Conservation (phyloP, 2,888 invertebrate genomes). For the Trachelus tabidus region DNA sequence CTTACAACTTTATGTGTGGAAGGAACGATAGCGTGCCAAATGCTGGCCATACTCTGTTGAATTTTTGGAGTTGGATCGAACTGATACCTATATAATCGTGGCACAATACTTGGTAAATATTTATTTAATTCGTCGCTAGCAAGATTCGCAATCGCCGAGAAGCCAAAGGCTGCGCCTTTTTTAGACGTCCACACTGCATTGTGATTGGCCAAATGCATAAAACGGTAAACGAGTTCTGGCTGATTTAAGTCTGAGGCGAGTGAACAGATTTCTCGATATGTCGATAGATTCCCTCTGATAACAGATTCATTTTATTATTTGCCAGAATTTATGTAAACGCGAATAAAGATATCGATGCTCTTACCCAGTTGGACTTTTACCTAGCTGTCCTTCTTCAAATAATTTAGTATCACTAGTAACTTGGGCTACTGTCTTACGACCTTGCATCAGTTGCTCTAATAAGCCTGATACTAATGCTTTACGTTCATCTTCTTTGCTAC, state of each 20-base stretch:
- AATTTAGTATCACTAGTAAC: constrained; percentile 86
- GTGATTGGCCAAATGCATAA: constrained; percentile 95
- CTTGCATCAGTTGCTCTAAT: constrained; percentile 85
- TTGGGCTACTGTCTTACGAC: constrained; percentile 78
- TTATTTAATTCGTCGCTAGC: constrained; percentile 86
- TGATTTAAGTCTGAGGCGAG: constrained; percentile 94
- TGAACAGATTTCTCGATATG: constrained; percentile 94
- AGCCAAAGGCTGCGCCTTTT: constrained; percentile 94
- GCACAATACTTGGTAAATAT: constrained; percentile 86
- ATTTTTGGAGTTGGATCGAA: constrained; percentile 94
- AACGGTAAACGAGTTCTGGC: constrained; percentile 94
- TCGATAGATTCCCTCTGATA: constrained; percentile 85
- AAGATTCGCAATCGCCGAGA: constrained; percentile 85
- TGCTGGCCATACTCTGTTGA: constrained; percentile 92
- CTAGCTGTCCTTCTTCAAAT: constrained; percentile 89
- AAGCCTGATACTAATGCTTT: constrained; percentile 80
- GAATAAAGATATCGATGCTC: constrained; percentile 19
- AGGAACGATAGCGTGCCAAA: constrained; percentile 91
- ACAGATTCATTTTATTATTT: constrained; percentile 8
- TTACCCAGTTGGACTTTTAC: constrained; percentile 88
- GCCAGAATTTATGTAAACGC: background rate
- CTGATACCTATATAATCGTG: constrained; percentile 87
- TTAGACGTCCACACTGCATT: constrained; percentile 95
- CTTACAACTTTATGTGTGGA: constrained; percentile 86
- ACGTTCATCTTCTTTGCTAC: constrained; percentile 78